Conservation (phyloP, 2,888 invertebrate genomes). For the Microplitis deprimator region DNA sequence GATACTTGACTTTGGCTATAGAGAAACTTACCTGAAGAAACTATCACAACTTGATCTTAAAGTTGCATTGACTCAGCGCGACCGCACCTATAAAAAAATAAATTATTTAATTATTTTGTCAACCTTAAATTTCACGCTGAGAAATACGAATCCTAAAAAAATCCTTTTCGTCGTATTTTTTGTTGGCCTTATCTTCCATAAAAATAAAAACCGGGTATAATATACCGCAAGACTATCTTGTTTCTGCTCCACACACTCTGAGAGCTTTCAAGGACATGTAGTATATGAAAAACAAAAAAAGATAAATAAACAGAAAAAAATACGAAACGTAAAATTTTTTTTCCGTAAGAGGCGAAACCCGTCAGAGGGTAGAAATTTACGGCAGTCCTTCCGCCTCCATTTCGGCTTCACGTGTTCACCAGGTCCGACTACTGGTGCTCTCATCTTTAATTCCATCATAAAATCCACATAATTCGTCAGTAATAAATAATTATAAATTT, state of each 20-base stretch:
- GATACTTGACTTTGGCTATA: not conserved
- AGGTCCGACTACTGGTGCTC: slow-evolving; percentile 18
- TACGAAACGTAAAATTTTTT: not conserved
- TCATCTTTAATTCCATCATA: slow-evolving; percentile 22
- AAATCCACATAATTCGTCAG: slow-evolving; percentile 4
- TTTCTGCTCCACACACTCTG: slow-evolving; percentile 1
- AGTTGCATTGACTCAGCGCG: not conserved
- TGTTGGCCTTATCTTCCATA: not conserved
- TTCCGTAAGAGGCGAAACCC: not conserved
- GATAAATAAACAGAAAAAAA: slow-evolving; percentile 11
- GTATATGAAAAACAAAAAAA: not conserved
- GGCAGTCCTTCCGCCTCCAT: slow-evolving; percentile 1
- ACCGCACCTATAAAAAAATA: not conserved
- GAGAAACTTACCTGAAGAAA: slow-evolving; percentile 6
- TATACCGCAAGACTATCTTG: slow-evolving; percentile 1
- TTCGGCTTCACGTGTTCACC: slow-evolving; percentile 17
- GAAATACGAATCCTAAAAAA: not conserved
- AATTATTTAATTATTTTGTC: not conserved
- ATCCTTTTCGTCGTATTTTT: not conserved
- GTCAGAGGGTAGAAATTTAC: slow-evolving; percentile 18
- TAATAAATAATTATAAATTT: slow-evolving; percentile 10
- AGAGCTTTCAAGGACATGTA: not conserved
- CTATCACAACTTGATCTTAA: slow-evolving; percentile 1
- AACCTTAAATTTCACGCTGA: not conserved
- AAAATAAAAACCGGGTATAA: not conserved